These are phyloP conservation scores for Chouioia cunea DNA, from an alignment of 2,888 invertebrate genomes.

Conservation along the genomic window DNA sequence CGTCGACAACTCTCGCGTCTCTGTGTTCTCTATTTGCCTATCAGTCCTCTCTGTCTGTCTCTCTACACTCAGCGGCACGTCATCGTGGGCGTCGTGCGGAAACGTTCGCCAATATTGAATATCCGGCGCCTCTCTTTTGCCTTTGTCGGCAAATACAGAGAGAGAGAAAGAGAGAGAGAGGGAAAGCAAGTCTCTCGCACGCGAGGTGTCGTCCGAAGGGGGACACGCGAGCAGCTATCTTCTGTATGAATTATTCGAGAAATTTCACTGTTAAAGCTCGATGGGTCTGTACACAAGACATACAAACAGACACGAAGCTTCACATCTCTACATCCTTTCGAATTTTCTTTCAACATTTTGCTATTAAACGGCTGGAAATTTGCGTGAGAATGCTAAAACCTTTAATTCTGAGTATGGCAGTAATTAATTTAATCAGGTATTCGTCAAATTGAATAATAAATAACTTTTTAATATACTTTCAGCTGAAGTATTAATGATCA, in stretches of 20 bases:
- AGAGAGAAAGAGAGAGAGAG: too few species aligned
- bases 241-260: slow-evolving; percentile 38
- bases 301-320: too few species aligned
- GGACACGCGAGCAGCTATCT: slow-evolving; percentile 9
- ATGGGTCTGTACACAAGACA: slow-evolving; percentile 2
- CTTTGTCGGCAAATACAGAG: neutral
- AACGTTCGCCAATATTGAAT: slow-evolving; percentile 59
- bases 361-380: too few species aligned
- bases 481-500: too few species aligned
- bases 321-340: too few species aligned
- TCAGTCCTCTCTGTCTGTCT: slow-evolving; percentile 19
- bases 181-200: too few species aligned
- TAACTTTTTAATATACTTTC: too few species aligned
- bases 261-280: slow-evolving; percentile 13
- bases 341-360: too few species aligned
- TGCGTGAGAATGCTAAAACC: neutral
- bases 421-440: neutral
- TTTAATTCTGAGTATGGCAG: neutral
- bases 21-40: slow-evolving; percentile 39
- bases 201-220: slow-evolving; percentile 28
- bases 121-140: slow-evolving; percentile 51
- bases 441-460: neutral
- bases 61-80: too few species aligned
- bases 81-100: slow-evolving; percentile 41
- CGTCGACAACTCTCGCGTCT: neutral